These are phyloP conservation scores for Menidia menidia DNA, from an alignment of 2,797 vertebrate species.

Conservation along the genomic window DNA sequence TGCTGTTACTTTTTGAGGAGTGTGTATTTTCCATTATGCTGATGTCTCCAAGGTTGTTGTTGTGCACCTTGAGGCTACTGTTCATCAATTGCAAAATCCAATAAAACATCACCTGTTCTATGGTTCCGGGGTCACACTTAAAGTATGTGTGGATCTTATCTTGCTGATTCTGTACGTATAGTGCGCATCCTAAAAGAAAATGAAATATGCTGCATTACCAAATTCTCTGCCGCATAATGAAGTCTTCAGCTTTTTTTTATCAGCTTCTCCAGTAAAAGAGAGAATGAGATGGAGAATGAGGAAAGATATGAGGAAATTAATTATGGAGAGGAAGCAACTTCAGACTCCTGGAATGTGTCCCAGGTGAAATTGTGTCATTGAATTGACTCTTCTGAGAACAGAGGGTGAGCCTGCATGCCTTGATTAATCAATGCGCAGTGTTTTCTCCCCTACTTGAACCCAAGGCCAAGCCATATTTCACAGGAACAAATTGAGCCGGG, in stretches of 20 bases:
- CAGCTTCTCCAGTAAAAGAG: constrained; percentile 8
- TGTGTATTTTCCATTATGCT: no score
- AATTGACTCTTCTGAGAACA: constrained; percentile 74
- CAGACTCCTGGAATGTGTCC: constrained; percentile 66
- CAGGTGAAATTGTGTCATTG: constrained; percentile 79
- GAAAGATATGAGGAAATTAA: constrained; percentile 55
- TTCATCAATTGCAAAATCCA: constrained; percentile 12
- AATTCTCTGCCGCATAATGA: constrained; percentile 19
- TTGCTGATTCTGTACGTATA: not conserved
- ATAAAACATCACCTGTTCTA: constrained; percentile 25
- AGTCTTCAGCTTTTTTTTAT: constrained; percentile 19
- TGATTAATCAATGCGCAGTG: constrained; percentile 80
- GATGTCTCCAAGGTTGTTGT: no score
- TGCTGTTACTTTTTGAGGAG: no score
- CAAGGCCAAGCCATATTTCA: constrained; percentile 83
- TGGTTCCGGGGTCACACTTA: constrained; percentile 16
- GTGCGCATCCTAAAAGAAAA: not conserved
- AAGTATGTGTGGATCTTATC: constrained; percentile 12
- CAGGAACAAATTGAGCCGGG: constrained; percentile 75
- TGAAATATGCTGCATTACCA: constrained; percentile 20
- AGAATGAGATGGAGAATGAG: constrained; percentile 28
- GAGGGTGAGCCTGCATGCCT: constrained; percentile 72
- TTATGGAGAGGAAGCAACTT: constrained; percentile 66
- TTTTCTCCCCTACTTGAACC: constrained; percentile 81
- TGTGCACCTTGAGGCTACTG: constrained; percentile 6